phyloP scores from a whole-genome alignment of 2,113 vertebrate genomes.

The Phaethon lepturus region DNA sequence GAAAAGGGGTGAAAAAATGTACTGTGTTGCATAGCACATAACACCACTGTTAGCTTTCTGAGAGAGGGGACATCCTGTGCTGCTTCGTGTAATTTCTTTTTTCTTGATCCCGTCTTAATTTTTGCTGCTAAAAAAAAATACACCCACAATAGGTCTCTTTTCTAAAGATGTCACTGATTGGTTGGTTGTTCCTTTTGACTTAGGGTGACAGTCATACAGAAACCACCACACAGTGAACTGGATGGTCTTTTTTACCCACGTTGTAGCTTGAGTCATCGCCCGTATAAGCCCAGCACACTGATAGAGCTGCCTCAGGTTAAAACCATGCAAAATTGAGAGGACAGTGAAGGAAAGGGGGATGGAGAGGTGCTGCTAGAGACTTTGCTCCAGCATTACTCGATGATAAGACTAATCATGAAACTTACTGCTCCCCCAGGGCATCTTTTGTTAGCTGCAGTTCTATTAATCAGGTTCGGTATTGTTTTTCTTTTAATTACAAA shows the following conservation, averaged over 20 bases:
- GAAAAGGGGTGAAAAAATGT: neutral
- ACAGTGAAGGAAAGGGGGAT: neutral
- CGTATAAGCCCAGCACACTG: neutral
- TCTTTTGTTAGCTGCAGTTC: neutral
- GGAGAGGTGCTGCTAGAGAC: neutral
- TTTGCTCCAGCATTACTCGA: neutral
- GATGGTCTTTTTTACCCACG: too few relatives aligned
- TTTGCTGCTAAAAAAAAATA: neutral
- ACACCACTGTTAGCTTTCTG: neutral
- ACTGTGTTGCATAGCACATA: neutral
- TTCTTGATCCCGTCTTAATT: rapidly evolving
- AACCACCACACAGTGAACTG: neutral
- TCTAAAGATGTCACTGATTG: neutral
- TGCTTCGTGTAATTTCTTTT: neutral
- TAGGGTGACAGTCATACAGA: neutral
- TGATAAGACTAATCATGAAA: neutral
- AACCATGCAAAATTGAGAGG: neutral
- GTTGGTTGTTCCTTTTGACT: neutral
- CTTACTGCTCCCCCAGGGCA: neutral
- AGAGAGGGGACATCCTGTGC: neutral
- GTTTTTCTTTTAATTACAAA: neutral
- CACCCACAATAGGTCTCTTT: neutral
- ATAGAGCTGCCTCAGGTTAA: neutral
- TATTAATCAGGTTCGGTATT: neutral
- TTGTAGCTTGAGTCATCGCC: neutral